Base-by-base conservation (phyloP, 2,888 invertebrate genomes). In the Mayetiola destructor region DNA sequence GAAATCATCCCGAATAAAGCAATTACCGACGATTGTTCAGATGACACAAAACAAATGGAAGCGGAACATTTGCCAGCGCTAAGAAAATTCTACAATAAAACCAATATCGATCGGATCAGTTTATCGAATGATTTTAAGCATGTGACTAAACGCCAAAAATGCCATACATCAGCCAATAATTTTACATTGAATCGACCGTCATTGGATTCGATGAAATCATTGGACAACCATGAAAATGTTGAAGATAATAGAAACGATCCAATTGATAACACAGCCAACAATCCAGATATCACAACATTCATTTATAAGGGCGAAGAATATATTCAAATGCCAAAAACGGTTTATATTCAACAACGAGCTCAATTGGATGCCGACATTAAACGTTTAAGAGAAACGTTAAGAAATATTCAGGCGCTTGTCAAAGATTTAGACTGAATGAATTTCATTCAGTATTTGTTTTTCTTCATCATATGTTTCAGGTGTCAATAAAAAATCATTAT, bases 271-370 rank as follows among this genome's bases (percentile, higher is more conserved):
- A 53, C 30, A 8, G 8, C 20, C 20, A 14, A 32, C 32, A 30
- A 48, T n/a, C 53, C 53, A 20, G 32, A 53, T 35, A 35, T 69
- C 0, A 67, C 66, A 1, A 65, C 66, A 3, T 71, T 71, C 53
- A 66, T 67, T 18, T 68, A 66, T 10, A 68, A 68, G 30, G 68
- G 68, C 1, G 65, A 70, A 53, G 66, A 69, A 57, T 71, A 69
- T 56, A 66, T 72, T 1, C 70, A 72, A 64, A 71, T 72, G 72
- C 64, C 70, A 0, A 64, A 65, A 48, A 62, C 65, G 0, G 61
- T 65, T 21, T 72, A 70, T 60, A 12, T 68, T 20, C 27, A 48
- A 9, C 48, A 48, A 10, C 48, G 48, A n/a, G n/a, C n/a, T 9
- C 14, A 48, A 48, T 16, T 48, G n/a, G 48, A 48, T 48, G 27